Conservation (phyloP, 1,140 invertebrate genomes). For the Drosophila sp. region DNA sequence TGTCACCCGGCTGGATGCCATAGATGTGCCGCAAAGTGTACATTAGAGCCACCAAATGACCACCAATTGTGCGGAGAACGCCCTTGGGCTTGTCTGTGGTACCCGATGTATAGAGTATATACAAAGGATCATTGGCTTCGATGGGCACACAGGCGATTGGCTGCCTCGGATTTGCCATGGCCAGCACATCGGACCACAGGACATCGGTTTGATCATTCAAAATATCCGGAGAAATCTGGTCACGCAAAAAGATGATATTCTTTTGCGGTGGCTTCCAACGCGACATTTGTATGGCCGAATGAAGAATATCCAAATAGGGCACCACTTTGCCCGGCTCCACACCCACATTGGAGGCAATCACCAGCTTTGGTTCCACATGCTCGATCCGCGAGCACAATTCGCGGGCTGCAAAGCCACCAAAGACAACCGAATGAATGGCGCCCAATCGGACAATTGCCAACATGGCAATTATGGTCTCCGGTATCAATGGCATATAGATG, state of each 20-base stretch:
- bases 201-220: slow-evolving; percentile 87
- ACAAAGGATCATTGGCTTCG: slow-evolving; percentile 94
- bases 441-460: slow-evolving; percentile 92
- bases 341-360: slow-evolving; percentile 95
- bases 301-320: slow-evolving; percentile 94
- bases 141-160: slow-evolving; percentile 93
- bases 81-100: slow-evolving; percentile 94
- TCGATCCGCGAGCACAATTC: slow-evolving; percentile 93
- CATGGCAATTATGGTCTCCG: slow-evolving; percentile 94
- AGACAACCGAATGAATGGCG: slow-evolving; percentile 94
- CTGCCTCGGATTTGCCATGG: slow-evolving; percentile 81
- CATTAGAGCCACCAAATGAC: slow-evolving; percentile 91
- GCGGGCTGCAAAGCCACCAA: slow-evolving; percentile 94
- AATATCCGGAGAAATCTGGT: slow-evolving; percentile 86
- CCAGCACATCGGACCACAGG: slow-evolving; percentile 90
- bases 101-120: slow-evolving; percentile 97
- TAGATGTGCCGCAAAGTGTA: slow-evolving; percentile 94
- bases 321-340: slow-evolving; percentile 93
- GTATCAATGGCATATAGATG: slow-evolving; percentile 96
- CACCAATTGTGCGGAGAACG: slow-evolving; percentile 92
- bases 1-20: slow-evolving; percentile 90
- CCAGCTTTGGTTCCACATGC: slow-evolving; percentile 93
- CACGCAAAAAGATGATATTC: slow-evolving; percentile 92
- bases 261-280: slow-evolving; percentile 86
- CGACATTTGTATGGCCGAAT: slow-evolving; percentile 91